Conservation (phyloP, 2,888 invertebrate species). For the Bimastos eiseni region DNA sequence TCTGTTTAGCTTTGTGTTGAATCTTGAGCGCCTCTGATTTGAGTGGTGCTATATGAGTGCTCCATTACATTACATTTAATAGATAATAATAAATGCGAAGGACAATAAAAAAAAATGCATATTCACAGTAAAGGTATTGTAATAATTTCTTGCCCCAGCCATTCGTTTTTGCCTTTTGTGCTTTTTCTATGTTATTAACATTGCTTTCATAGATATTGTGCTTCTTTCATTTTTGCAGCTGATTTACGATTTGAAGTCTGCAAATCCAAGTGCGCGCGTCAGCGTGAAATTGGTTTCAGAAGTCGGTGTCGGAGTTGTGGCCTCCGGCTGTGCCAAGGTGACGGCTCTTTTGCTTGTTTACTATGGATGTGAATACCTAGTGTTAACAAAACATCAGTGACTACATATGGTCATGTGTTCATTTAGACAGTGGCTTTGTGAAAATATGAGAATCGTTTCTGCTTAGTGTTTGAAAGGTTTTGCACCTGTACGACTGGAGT, state of each 20-base stretch:
- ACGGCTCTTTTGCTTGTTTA: neutral
- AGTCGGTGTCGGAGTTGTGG: constrained; percentile 97
- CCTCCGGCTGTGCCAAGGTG: constrained; percentile 96
- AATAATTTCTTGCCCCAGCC: neutral
- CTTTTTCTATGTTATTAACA: neutral
- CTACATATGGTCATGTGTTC: too few relatives aligned
- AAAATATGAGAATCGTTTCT: too few relatives aligned
- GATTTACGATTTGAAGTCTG: constrained; percentile 95
- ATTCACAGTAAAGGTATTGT: too few relatives aligned
- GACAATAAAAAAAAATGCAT: too few relatives aligned
- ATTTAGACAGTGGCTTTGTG: too few relatives aligned
- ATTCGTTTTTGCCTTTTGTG: neutral
- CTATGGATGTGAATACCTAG: neutral
- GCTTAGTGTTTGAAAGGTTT: too few relatives aligned
- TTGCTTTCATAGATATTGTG: neutral
- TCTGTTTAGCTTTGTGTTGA: too few relatives aligned
- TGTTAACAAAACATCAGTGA: neutral
- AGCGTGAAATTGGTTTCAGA: constrained; percentile 98
- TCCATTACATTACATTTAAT: too few relatives aligned
- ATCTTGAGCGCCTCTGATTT: too few relatives aligned
- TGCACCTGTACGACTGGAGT: too few relatives aligned
- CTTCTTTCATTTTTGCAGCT: constrained; percentile 69
- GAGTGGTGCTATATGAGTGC: too few relatives aligned
- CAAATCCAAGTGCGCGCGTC: constrained; percentile 90
- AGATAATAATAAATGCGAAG: too few relatives aligned